Conservation (phyloP, 2,888 invertebrate species). For the Amphipoea lucens region DNA sequence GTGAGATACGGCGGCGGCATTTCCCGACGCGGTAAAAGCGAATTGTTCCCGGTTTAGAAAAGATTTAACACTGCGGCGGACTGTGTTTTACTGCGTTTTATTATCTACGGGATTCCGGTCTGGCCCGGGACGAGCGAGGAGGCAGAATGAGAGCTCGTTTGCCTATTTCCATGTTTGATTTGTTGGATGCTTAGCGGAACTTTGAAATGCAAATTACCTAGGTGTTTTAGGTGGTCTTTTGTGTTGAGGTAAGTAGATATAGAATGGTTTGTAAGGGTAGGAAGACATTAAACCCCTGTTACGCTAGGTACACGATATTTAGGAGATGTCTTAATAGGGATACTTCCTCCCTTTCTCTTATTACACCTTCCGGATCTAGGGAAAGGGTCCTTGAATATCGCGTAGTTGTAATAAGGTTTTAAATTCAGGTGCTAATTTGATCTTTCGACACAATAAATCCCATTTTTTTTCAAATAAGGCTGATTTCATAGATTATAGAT, state of each 20-base stretch:
- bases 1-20: conserved; percentile 60
- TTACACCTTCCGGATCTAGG: not conserved
- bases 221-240: conserved; percentile 17
- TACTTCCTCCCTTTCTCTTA: not conserved
- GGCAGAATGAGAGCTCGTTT: conserved; percentile 51
- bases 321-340: not conserved
- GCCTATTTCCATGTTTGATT: conserved; percentile 48
- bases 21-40: conserved; percentile 62
- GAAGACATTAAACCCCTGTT: not conserved
- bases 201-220: conserved; percentile 32
- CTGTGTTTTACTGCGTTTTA: conserved; percentile 70
- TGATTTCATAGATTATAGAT: not conserved
- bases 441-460: not conserved
- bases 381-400: not conserved
- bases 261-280: not conserved
- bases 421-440: not conserved
- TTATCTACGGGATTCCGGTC: conserved; percentile 59
- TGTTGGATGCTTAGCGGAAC: conserved; percentile 21
- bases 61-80: conserved; percentile 71
- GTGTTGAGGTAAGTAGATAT: not conserved
- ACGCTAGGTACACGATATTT: not conserved
- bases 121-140: conserved; percentile 36
- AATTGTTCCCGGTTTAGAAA: conserved; percentile 66
- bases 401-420: not conserved
- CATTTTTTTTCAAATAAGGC: not conserved